Evolutionary conservation across 2,797 vertebrate genomes (phyloP).

Genomic region (Argentina silus): DNA sequence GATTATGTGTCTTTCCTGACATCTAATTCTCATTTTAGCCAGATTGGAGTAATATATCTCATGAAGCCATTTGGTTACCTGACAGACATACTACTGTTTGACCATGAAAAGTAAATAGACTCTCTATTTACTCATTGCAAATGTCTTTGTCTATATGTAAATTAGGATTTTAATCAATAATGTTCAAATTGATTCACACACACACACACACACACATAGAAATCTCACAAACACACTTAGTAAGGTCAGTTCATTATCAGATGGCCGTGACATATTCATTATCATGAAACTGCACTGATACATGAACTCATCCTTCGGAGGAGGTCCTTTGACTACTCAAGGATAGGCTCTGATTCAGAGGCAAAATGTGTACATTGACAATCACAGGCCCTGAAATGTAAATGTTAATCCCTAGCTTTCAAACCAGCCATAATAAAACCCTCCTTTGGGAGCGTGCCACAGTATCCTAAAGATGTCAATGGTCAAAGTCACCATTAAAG

Average conservation of each 20-base stretch:
- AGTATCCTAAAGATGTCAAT: conserved; percentile 27
- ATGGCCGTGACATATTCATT: neutral
- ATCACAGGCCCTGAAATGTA: neutral
- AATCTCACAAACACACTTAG: neutral
- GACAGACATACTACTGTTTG: neutral
- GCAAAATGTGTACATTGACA: neutral
- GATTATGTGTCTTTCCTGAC: conserved; percentile 3
- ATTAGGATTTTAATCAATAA: neutral
- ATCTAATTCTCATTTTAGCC: neutral
- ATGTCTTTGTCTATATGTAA: neutral
- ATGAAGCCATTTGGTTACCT: neutral
- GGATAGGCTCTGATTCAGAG: neutral
- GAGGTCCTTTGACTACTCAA: neutral
- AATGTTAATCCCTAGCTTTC: conserved; percentile 15
- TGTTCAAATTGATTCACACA: neutral
- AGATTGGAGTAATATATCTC: neutral
- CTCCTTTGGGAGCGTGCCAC: conserved; percentile 11
- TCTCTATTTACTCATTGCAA: too few species aligned
- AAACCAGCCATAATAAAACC: conserved; percentile 8
- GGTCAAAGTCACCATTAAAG: conserved; percentile 61
- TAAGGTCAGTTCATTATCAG: neutral
- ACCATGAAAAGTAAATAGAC: conserved; percentile 2
- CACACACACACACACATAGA: neutral
- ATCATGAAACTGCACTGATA: too few species aligned
- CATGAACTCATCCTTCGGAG: too few species aligned